Conservation (phyloP, 2,888 invertebrate genomes). For the Altica lythri region DNA sequence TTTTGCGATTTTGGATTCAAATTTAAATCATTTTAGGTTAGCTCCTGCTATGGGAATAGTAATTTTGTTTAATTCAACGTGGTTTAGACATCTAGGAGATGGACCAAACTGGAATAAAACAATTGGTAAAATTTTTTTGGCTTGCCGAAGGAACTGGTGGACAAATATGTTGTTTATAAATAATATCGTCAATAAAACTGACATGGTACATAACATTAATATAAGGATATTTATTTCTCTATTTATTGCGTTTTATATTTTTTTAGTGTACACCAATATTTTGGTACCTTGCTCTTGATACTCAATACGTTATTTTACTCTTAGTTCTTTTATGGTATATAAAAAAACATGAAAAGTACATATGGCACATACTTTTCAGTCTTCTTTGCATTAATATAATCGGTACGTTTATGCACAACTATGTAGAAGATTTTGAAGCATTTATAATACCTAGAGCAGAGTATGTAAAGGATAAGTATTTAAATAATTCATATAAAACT, state of each 20-base stretch:
- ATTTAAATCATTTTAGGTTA: slow-evolving; percentile 44
- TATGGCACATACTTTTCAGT: slow-evolving; percentile 16
- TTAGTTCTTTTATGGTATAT: slow-evolving; percentile 44
- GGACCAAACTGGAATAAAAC: slow-evolving; percentile 45
- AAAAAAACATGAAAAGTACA: slow-evolving; percentile 28
- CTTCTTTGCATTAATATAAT: slow-evolving; percentile 1
- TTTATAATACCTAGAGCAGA: slow-evolving; percentile 32
- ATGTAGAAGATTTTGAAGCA: slow-evolving; percentile 17
- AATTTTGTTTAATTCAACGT: slow-evolving; percentile 42
- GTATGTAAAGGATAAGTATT: slow-evolving; percentile 31
- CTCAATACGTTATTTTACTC: slow-evolving; percentile 47
- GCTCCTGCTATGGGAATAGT: slow-evolving; percentile 40
- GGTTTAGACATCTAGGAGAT: slow-evolving; percentile 40
- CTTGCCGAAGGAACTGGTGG: slow-evolving; percentile 47
- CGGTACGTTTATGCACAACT: slow-evolving; percentile 13
- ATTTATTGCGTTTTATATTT: background rate
- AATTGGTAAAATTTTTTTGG: slow-evolving; percentile 40
- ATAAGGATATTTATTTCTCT: background rate
- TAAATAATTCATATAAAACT: background rate
- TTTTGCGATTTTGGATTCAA: too few species aligned
- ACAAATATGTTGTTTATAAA: slow-evolving; percentile 46
- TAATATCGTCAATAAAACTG: slow-evolving; percentile 38
- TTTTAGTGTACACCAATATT: slow-evolving; percentile 29
- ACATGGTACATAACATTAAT: slow-evolving; percentile 39
- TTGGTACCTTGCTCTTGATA: slow-evolving; percentile 52